Conservation (phyloP, 2,113 vertebrate genomes). For the Motacilla alba region DNA sequence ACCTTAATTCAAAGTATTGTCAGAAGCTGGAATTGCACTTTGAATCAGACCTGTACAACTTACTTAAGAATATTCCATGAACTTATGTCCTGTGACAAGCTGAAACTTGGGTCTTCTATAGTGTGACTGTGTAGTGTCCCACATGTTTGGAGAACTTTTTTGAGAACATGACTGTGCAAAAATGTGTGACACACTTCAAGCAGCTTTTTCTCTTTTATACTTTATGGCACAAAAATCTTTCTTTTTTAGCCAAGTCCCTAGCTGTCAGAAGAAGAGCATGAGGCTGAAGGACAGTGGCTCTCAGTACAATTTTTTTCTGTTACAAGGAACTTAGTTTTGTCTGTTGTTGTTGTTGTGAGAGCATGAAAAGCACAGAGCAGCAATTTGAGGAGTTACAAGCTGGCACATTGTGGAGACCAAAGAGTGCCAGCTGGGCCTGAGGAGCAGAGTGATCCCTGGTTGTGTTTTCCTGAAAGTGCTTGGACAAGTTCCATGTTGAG, state of each 20-base stretch:
- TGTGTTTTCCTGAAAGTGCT: background rate
- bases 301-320: background rate
- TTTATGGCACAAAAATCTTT: background rate
- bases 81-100: background rate
- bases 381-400: background rate
- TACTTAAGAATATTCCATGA: background rate
- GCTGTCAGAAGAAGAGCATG: background rate
- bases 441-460: background rate
- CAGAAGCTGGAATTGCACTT: background rate
- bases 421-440: background rate
- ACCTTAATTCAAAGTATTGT: background rate
- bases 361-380: background rate
- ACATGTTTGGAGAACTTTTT: background rate
- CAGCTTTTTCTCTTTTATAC: background rate
- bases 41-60: background rate
- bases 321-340: background rate
- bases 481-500: background rate
- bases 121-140: background rate
- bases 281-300: rapidly evolving
- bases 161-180: background rate
- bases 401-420: background rate
- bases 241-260: background rate
- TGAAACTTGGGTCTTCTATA: background rate
- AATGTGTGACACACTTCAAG: background rate
- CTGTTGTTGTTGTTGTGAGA: background rate